Evolutionary conservation across 2,888 invertebrate genomes (phyloP).

Genomic region (Clostera curtula): DNA sequence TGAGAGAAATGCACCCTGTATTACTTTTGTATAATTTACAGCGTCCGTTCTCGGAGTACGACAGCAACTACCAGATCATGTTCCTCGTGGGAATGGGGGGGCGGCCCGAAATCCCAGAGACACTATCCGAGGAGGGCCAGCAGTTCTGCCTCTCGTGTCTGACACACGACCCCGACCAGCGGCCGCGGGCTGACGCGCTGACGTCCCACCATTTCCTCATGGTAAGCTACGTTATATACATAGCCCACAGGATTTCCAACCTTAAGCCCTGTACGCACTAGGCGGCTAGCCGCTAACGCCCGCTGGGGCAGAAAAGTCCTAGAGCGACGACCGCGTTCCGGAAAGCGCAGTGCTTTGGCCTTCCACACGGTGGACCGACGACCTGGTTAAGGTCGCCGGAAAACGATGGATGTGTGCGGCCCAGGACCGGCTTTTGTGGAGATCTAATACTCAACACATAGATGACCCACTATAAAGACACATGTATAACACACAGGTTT

Average conservation of each 20-base stretch:
- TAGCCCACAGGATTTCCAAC: too few relatives aligned
- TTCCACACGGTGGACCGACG: too few relatives aligned
- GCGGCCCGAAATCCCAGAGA: constrained; percentile 83
- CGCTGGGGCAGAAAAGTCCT: constrained; percentile 46
- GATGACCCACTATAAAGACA: too few relatives aligned
- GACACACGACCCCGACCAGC: constrained; percentile 84
- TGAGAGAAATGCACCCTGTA: background rate
- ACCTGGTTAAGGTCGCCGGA: too few relatives aligned
- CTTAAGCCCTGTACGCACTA: too few relatives aligned
- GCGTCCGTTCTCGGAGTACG: constrained; percentile 94
- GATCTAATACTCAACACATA: too few relatives aligned
- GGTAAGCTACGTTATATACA: too few relatives aligned
- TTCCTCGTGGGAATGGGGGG: constrained; percentile 96
- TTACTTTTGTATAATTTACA: constrained; percentile 36
- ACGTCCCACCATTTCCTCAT: constrained; percentile 85
- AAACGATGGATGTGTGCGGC: too few relatives aligned
- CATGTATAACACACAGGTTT: too few relatives aligned
- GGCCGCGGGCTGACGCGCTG: constrained; percentile 82
- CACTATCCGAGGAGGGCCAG: constrained; percentile 87
- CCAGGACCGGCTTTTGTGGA: too few relatives aligned
- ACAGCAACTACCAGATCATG: constrained; percentile 96
- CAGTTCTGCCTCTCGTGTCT: constrained; percentile 87
- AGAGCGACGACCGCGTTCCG: too few relatives aligned
- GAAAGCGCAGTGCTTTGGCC: too few relatives aligned
- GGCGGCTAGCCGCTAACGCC: constrained; percentile 78